Evolutionary conservation across 1,140 invertebrate genomes (phyloP), one percentile per base, ranked within the genome.

Genomic region (Brachionus rotundiformis): DNA sequence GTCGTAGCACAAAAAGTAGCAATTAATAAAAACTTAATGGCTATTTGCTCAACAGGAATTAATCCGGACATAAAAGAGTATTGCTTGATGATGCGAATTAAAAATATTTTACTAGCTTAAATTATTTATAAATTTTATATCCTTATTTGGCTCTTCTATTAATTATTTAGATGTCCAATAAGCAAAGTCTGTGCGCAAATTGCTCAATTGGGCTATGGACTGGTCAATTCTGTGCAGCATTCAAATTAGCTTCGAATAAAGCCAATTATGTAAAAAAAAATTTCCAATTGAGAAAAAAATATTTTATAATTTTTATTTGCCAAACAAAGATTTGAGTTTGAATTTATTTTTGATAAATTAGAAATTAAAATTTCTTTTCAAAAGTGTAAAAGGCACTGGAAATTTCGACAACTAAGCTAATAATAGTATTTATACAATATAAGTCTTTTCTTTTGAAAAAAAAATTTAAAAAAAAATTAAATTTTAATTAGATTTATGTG

Each of bases 71-170:
- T 54, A 19, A 54, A 54, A 54, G 19, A 54, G 16, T 19, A 19
- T 0, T 54, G 8, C 5, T 19, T 19, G 47, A 54, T 19, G 47
- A 54, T 19, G 47, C 47, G 47, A 54, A 54, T 54, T 54, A 54
- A 54, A 54, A 54, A 54, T 54, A 54, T 54, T 54, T 54, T n/a
- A 16, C 19, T 19, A 54, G 47, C n/a, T 54, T 54, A 54, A 54
- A 54, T 54, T 54, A 54, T 54, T 54, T 2, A 54, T 54, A 54
- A 54, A 16, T 6, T 54, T 19, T 0, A 25, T 6, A 6, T 25
- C 47, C 6, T 1, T 25, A 0, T 54, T 54, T 54, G 16, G 47
- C 47, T 19, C 47, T 19, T 54, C 47, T 6, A 54, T 54, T 54
- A 54, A 54, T 54, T 54, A 54, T 54, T 54, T 19, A 54, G 19